These are phyloP conservation scores for Xylota sylvarum DNA, from an alignment of 2,888 invertebrate species.

Conservation along the genomic window DNA sequence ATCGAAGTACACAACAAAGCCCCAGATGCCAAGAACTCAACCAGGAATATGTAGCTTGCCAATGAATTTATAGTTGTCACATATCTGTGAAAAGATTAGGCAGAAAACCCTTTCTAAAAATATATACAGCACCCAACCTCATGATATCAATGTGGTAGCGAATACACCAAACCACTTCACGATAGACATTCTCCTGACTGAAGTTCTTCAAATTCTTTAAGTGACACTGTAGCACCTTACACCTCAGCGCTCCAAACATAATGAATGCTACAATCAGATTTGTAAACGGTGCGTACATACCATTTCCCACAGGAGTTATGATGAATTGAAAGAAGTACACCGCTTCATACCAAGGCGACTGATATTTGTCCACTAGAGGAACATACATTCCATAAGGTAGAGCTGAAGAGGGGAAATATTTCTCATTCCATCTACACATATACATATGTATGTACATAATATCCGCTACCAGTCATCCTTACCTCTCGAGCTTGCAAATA, in stretches of 20 bases:
- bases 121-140: conserved; percentile 75
- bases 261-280: neutral
- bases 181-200: conserved; percentile 52
- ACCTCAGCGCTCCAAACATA: neutral
- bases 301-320: neutral
- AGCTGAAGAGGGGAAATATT: neutral
- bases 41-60: conserved; percentile 31
- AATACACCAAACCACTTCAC: conserved; percentile 80
- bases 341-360: neutral
- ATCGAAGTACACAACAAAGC: conserved; percentile 81
- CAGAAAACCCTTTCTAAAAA: neutral
- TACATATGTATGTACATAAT: neutral
- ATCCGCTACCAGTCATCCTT: too few relatives aligned
- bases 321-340: neutral
- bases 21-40: conserved; percentile 78
- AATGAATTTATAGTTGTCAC: conserved; percentile 76
- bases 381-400: neutral
- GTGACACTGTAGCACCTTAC: conserved; percentile 46
- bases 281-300: neutral
- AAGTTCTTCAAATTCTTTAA: conserved; percentile 77
- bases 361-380: neutral
- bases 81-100: conserved; percentile 65
- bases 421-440: neutral
- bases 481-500: neutral
- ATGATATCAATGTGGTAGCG: conserved; percentile 80